Base-by-base conservation (phyloP, 2,797 vertebrate genomes). In the Meriones psammophilus region DNA sequence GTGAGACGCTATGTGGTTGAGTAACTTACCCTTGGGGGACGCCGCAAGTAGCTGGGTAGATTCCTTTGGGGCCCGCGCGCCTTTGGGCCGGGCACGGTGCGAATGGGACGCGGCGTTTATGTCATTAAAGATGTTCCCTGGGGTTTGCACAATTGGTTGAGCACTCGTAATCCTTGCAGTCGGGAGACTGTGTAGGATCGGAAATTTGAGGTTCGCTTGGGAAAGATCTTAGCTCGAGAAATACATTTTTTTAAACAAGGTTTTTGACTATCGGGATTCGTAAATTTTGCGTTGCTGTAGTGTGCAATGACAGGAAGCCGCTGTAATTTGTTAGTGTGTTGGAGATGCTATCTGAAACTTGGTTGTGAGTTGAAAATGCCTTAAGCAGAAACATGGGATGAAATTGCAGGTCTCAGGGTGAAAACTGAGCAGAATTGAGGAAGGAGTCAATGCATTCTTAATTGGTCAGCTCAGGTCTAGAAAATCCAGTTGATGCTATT, bases 21-120 rank as follows among this genome's bases (percentile, higher is more conserved):
- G 91, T 68, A 77, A 76, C 86, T 94, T 95, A 46, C 22, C 18
- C 54, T 64, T 60, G 80, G 56, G 64, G 83, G 71, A 13, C n/a
- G 26, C 39, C 56, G 68, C 92, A 50, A 87, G 76, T 79, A 30
- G 68, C 77, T 50, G n/a, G 30, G 68, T 36, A n/a, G 24, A 77
- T n/a, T 66, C 33, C n/a, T 85, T 39, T 15, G 56, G 66, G 69
- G 30, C 76, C 15, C 73, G 5, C 39, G 22, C 66, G 20, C 39
- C 12, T 77, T 76, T 33, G 7, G n/a, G 54, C 5, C 58, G 36
- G 73, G 20, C 36, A 5, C 71, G 4, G 3, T 24, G 0, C 50
- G 56, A 88, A 46, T n/a, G 14, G 46, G 10, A 50, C n/a, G 2
- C 46, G 13, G 42, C 60, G 54, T 30, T 85, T 60, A 2, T 69